phyloP scores from a whole-genome alignment of 2,888 invertebrate genomes.

The Drosophila flavopinicola region DNA sequence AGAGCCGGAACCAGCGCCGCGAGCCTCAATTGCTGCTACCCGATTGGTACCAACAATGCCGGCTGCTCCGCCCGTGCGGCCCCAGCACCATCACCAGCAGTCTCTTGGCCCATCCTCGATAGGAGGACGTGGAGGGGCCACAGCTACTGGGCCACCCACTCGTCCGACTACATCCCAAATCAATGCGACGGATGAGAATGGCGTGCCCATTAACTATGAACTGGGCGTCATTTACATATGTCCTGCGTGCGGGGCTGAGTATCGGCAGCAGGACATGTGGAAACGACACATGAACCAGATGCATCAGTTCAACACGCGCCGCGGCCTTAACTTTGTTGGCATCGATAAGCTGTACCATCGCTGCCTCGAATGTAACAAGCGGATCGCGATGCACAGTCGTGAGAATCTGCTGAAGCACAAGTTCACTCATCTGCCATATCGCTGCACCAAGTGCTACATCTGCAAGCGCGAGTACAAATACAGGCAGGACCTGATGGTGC shows the following conservation, averaged over 20 bases:
- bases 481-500: slow-evolving; percentile 81
- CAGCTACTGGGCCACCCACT: slow-evolving; percentile 4
- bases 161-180: slow-evolving; percentile 68
- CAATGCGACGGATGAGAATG: slow-evolving; percentile 70
- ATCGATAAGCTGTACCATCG: slow-evolving; percentile 81
- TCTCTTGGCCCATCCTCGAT: slow-evolving; percentile 18
- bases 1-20: slow-evolving; percentile 6
- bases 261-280: slow-evolving; percentile 77
- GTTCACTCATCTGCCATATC: slow-evolving; percentile 80
- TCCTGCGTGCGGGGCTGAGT: slow-evolving; percentile 78
- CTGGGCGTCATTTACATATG: slow-evolving; percentile 80
- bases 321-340: slow-evolving; percentile 77
- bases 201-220: slow-evolving; percentile 74
- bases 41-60: slow-evolving; percentile 43
- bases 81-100: slow-evolving; percentile 39
- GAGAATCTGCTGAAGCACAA: slow-evolving; percentile 81
- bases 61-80: slow-evolving; percentile 29
- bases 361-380: slow-evolving; percentile 79
- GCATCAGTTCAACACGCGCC: slow-evolving; percentile 78
- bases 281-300: slow-evolving; percentile 78
- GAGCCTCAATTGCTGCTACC: slow-evolving; percentile 4
- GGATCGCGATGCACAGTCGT: slow-evolving; percentile 81
- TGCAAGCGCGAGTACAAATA: slow-evolving; percentile 81
- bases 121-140: slow-evolving; percentile 9
- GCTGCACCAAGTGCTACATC: slow-evolving; percentile 79